Evolutionary conservation across 2,888 invertebrate species (phyloP).

Genomic region (Leucophenga montana): DNA sequence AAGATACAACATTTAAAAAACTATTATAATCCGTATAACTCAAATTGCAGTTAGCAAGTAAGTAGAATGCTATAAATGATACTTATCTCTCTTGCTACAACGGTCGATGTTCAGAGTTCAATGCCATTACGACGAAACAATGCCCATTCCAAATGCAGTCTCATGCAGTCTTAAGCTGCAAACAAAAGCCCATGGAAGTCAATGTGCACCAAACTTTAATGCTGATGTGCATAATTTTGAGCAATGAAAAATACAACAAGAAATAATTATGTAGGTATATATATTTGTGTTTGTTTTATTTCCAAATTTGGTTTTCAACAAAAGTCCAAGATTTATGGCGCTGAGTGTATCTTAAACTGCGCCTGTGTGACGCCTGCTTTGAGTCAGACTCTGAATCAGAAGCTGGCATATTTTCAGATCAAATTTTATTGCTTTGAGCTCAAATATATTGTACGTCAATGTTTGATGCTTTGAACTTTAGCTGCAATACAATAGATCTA

Average conservation of each 20-base stretch:
- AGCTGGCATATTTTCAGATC: too few species aligned
- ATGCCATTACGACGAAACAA: slow-evolving; percentile 51
- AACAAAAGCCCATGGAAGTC: slow-evolving; percentile 45
- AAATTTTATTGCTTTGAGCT: too few species aligned
- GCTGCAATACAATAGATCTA: too few species aligned
- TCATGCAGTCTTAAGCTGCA: slow-evolving; percentile 21
- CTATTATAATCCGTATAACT: not conserved
- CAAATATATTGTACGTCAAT: too few species aligned
- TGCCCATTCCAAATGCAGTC: slow-evolving; percentile 34
- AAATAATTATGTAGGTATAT: slow-evolving; percentile 51
- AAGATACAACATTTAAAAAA: not conserved
- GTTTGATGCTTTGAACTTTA: too few species aligned
- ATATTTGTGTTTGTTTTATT: slow-evolving; percentile 31
- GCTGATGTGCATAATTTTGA: slow-evolving; percentile 42
- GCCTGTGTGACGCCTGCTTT: too few species aligned
- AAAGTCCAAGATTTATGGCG: slow-evolving; percentile 60
- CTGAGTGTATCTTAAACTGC: too few species aligned
- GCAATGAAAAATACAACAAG: too few species aligned
- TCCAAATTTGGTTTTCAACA: slow-evolving; percentile 54
- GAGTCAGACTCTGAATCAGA: too few species aligned
- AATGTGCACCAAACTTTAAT: not conserved
- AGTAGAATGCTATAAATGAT: not conserved
- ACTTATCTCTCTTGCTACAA: not conserved
- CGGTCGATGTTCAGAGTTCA: slow-evolving; percentile 48
- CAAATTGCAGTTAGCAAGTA: slow-evolving; percentile 21